Evolutionary conservation across 2,888 invertebrate species (phyloP), one percentile per base, ranked within the genome.

Genomic region (Sesia apiformis): DNA sequence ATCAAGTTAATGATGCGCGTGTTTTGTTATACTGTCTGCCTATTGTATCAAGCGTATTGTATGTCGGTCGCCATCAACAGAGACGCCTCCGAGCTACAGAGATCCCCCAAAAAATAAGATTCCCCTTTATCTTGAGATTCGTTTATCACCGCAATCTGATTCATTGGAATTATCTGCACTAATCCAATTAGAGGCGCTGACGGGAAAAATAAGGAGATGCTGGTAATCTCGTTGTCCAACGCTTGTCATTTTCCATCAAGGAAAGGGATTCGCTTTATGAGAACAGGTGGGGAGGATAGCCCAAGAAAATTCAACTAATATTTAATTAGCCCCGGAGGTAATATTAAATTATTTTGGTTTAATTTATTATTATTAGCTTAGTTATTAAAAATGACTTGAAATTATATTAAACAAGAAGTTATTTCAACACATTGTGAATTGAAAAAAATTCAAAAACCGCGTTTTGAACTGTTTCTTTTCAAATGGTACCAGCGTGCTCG

Each of bases 121-220:
- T 51, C 56, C 59, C 63, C 66, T 69, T 70, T 68, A 67, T 69
- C 61, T 62, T 51, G 56, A 58, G 57, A 55, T 62, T 67, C 70
- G 64, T 69, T 72, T 70, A 71, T 72, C 67, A 67, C 66, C 65
- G 61, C 64, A 72, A 72, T 74, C 70, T 74, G 70, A 69, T 74
- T 70, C 74, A 70, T 74, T 64, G 65, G 67, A 70, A 70, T 73
- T 66, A 46, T 46, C 46, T 46, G 69, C 66, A 67, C 66, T 71
- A 76, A 77, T 70, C 70, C 71, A 74, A 74, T 78, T 74, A 75
- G 57, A 53, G 50, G 55, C 40, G 53, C 60, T 56, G 53, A 60
- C 56, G 58, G 62, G 62, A 65, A 69, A 69, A 69, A 67, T 67
- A 67, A 67, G 63, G 62, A 62, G 66, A 64, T 66, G 62, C 64